phyloP scores from a whole-genome alignment of 2,888 invertebrate species.

The Oeneis ivallda region DNA sequence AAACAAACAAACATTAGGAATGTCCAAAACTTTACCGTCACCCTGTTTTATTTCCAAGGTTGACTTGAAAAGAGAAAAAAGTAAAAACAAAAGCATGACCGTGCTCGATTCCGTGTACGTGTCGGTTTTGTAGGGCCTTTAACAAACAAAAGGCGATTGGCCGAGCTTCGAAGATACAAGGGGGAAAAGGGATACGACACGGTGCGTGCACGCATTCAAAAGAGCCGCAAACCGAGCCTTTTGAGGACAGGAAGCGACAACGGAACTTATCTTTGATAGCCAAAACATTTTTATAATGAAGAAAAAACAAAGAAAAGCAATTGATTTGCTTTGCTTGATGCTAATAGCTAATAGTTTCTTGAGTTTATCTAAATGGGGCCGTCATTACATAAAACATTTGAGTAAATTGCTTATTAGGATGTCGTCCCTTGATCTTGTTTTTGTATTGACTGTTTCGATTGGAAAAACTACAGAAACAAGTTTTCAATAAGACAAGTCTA shows the following conservation, averaged over 20 bases:
- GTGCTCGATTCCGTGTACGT: constrained; percentile 57
- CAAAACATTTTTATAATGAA: constrained; percentile 35
- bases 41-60: neutral
- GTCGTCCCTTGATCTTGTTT: neutral
- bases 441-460: neutral
- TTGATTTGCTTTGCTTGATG: constrained; percentile 2
- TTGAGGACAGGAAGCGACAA: constrained; percentile 58
- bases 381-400: neutral
- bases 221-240: constrained; percentile 67
- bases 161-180: constrained; percentile 48
- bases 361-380: neutral
- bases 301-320: constrained; percentile 6
- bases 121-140: constrained; percentile 69
- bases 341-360: neutral
- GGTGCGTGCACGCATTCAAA: constrained; percentile 69
- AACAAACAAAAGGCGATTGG: constrained; percentile 74
- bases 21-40: neutral
- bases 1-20: neutral
- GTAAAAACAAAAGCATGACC: constrained; percentile 50
- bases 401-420: neutral
- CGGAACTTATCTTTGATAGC: constrained; percentile 50
- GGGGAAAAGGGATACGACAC: constrained; percentile 53
- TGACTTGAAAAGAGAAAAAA: neutral
- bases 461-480: neutral
- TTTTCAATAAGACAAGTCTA: constrained; percentile 1